Evolutionary conservation across 2,888 invertebrate genomes (phyloP), one percentile per base, ranked within the genome.

Genomic region (Epinotia bilunana): DNA sequence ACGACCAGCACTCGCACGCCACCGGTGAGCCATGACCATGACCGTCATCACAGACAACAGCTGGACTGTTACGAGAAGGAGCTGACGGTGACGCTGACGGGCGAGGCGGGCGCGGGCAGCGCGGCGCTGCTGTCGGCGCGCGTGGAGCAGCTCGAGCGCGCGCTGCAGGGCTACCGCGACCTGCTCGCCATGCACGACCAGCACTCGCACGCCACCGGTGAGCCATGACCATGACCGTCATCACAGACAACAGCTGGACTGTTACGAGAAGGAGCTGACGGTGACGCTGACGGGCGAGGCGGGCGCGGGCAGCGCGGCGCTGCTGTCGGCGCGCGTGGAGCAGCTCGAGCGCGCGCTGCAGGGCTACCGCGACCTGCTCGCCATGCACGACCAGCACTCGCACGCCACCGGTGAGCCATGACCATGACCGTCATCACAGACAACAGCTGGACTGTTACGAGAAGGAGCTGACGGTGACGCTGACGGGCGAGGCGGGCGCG

Each of bases 301-400:
- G 33, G 33, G 60, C 60, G 23, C 20, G 60, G 60, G 20, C 23
- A 60, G 20, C 60, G 60, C 23, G 61, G 13, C 39, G 16, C 62
- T 62, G 62, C 39, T 62, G 62, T 7, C 33, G n/a, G 7, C 33
- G 16, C n/a, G 18, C 39, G 62, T 33, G 39, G 33, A 62, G 39
- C 62, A 28, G 39, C 62, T 18, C n/a, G 62, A 39, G 62, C 95
- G 95, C 81, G 93, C 95, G 0, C 87, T 97, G 4, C 93, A 95
- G 55, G 95, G 95, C 9, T 97, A 97, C 83, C 94, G 95, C 78
- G 96, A 96, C 58, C 90, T 96, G 87, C 95, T 95, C 53, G 83
- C 90, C 0, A 95, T 95, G 79, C 16, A 23, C 76, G 62, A 63
- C 62, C 62, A 63, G 62, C 33, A 33, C 33, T 33, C 33, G 33